These are phyloP conservation scores for Pseudomugil tenellus DNA, from an alignment of 2,797 vertebrate species.

Conservation along the genomic window DNA sequence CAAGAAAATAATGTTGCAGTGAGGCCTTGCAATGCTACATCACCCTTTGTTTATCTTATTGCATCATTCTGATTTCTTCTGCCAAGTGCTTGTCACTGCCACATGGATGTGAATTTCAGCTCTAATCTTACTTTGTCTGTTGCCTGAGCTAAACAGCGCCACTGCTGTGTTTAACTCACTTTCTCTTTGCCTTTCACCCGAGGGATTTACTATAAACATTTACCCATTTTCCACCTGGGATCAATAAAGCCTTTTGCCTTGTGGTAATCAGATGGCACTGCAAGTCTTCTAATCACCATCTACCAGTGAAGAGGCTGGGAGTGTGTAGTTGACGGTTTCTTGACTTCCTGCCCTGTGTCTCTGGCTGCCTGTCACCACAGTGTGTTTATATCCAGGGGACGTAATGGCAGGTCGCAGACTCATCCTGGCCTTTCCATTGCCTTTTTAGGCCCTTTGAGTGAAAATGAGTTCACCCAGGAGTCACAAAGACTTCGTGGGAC, in stretches of 20 bases:
- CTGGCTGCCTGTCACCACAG: constrained; percentile 37
- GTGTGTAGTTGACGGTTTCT: constrained; percentile 37
- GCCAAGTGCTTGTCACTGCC: constrained; percentile 61
- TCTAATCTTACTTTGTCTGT: constrained; percentile 52
- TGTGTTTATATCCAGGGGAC: constrained; percentile 59
- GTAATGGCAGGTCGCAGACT: constrained; percentile 42
- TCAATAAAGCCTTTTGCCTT: constrained; percentile 74
- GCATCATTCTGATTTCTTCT: constrained; percentile 40
- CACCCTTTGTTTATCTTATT: constrained; percentile 68
- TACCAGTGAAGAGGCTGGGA: constrained; percentile 54
- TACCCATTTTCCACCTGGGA: constrained; percentile 75
- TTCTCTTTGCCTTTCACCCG: constrained; percentile 40
- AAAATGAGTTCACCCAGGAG: constrained; percentile 62
- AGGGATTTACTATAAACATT: constrained; percentile 71
- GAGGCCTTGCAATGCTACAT: constrained; percentile 43
- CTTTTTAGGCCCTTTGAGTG: constrained; percentile 28
- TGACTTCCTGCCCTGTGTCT: constrained; percentile 12
- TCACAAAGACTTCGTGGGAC: constrained; percentile 29
- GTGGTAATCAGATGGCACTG: constrained; percentile 77
- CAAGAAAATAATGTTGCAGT: constrained; percentile 47
- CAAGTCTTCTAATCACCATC: constrained; percentile 73
- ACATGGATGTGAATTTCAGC: constrained; percentile 52
- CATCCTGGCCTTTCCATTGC: constrained; percentile 13
- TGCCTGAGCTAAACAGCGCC: constrained; percentile 38
- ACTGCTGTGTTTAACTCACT: constrained; percentile 49